Base-by-base conservation (phyloP, 2,113 vertebrate species). In the Indicator indicator region DNA sequence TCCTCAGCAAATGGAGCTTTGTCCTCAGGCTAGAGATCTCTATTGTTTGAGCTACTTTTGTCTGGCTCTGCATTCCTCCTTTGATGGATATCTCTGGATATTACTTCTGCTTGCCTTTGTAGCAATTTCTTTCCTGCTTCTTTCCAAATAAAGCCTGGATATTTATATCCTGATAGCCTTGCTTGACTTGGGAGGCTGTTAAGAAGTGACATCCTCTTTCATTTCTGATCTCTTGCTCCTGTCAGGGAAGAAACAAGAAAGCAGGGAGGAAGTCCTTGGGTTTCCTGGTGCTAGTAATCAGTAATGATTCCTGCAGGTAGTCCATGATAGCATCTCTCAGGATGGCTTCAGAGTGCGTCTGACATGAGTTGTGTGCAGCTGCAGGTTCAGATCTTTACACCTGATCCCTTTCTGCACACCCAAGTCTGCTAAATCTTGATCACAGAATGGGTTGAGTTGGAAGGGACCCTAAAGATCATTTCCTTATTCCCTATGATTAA, bases 161-260 rank as follows among this genome's bases (percentile, higher is more conserved):
- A 36, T 86, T 86, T 82, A 71, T 58, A 67, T 74, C 69, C 75
- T 54, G 75, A 75, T 50, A 86, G 74, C 46, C 36, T 32, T 58
- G 78, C 93, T 91, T 46, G 36, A 72, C 86, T 89, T 72, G 62
- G 63, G 68, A 48, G 84, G 52, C 75, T 83, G 27, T 92, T 89
- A 88, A 77, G 58, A 63, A 81, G 73, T 54, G 36, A 3, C 26
- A 44, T 42, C 44, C 46, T 87, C 58, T 58, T 65, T 88, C 62
- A 28, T 81, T 79, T 64, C 63, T 82, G 85, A 92, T 89, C 27
- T 71, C 64, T 80, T 67, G 52, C 78, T 87, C 73, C 69, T 56
- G 72, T 75, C 63, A 92, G 46, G 71, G 56, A 28, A 54, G 73
- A 60, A 87, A 64, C 30, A 55, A 92, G 78, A 32, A 46, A 89